Conservation (phyloP, 2,888 invertebrate genomes). For the Trachelus tabidus region DNA sequence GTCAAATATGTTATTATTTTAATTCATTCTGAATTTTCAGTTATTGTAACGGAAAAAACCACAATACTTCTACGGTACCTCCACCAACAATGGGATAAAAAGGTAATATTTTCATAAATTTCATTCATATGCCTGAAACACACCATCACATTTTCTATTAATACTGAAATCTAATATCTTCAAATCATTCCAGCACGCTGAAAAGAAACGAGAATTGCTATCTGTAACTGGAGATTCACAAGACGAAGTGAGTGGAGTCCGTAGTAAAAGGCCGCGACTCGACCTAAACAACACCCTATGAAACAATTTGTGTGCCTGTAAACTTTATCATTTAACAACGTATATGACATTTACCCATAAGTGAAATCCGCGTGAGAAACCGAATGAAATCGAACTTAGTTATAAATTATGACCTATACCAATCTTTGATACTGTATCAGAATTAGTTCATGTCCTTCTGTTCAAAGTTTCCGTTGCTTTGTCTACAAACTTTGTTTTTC, state of each 20-base stretch:
- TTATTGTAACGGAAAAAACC: slow-evolving; percentile 95
- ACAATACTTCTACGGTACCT: slow-evolving; percentile 93
- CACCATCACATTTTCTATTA: slow-evolving; percentile 11
- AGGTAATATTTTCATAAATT: slow-evolving; percentile 68
- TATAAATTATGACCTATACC: not conserved
- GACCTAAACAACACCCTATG: slow-evolving; percentile 61
- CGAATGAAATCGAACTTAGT: not conserved
- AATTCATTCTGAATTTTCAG: slow-evolving; percentile 68
- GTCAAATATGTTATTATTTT: not conserved
- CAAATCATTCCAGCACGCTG: slow-evolving; percentile 68
- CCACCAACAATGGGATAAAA: slow-evolving; percentile 96
- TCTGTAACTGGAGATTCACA: slow-evolving; percentile 67
- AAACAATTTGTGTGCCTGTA: slow-evolving; percentile 25
- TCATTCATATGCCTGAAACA: not conserved
- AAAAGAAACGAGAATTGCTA: slow-evolving; percentile 71
- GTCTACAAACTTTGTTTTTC: not conserved
- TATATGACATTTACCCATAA: not conserved
- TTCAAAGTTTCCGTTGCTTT: not conserved
- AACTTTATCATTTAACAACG: not conserved
- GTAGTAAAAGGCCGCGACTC: slow-evolving; percentile 73
- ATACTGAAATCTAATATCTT: slow-evolving; percentile 15
- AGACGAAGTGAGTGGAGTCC: slow-evolving; percentile 71
- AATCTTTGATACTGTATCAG: not conserved
- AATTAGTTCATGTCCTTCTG: not conserved
- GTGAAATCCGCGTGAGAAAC: not conserved